Percentiles rank a stretch among this genome's conserved stretches.
Conservation (phyloP, 1,140 invertebrate genomes). For the Globodera ellingtonae region DNA sequence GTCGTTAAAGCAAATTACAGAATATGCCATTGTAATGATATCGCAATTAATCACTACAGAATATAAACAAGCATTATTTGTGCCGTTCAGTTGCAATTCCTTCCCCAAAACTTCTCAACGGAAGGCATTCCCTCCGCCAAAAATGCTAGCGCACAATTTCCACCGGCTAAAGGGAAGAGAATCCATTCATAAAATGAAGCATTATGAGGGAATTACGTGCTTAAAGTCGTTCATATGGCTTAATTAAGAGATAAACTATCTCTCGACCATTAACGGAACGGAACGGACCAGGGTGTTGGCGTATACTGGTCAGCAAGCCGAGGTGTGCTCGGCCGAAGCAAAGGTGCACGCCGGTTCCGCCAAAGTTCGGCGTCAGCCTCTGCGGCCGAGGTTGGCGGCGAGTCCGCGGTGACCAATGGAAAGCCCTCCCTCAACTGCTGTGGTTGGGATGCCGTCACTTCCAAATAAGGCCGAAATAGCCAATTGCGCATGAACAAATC, state of each 20-base stretch:
- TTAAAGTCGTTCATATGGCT: background rate
- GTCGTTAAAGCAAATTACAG: background rate
- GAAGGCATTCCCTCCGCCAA: background rate
- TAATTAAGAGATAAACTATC: no score
- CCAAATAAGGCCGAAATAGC: conserved; percentile 17
- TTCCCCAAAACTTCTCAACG: background rate
- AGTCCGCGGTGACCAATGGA: background rate
- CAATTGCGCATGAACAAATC: conserved; percentile 24
- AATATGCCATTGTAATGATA: background rate
- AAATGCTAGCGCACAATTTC: conserved; percentile 30
- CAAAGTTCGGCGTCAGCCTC: background rate
- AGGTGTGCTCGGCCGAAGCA: conserved; percentile 12
- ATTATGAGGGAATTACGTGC: background rate
- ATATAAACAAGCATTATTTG: background rate
- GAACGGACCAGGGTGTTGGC: conserved; percentile 12
- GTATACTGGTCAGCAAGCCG: conserved; percentile 25
- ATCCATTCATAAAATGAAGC: background rate
- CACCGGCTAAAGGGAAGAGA: conserved; percentile 9
- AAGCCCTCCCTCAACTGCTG: background rate
- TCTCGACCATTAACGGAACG: no score
- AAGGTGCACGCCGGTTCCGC: background rate
- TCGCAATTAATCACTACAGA: conserved; percentile 1
- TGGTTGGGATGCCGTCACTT: conserved; percentile 1
- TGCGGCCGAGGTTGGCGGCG: background rate
- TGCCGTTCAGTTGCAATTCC: background rate